Conservation (phyloP, 92 coral and sea anemone species). For the Phymanthus crucifer region DNA sequence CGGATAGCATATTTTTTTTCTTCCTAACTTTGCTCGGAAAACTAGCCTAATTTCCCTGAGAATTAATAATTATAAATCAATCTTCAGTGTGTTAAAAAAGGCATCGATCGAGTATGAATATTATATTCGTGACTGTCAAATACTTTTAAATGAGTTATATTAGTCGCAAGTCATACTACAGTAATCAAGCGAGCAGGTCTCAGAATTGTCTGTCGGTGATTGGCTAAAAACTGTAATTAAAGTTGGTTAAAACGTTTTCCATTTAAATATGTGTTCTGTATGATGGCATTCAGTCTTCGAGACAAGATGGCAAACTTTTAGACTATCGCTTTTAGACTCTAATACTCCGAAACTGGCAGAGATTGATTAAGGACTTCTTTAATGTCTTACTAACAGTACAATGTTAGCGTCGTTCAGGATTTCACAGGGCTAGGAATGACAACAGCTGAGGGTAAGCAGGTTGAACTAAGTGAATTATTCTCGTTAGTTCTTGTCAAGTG, state of each 20-base stretch:
- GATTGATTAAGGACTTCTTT: not conserved
- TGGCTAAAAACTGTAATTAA: not conserved
- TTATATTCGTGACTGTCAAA: not conserved
- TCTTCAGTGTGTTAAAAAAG: no score
- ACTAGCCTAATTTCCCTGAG: not conserved
- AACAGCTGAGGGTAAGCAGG: not conserved
- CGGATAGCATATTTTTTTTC: not conserved
- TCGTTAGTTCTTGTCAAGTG: not conserved
- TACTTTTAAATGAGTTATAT: not conserved
- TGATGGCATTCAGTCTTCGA: not conserved
- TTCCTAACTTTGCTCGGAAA: not conserved
- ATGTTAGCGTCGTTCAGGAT: not conserved
- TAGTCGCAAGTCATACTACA: not conserved
- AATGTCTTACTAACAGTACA: not conserved
- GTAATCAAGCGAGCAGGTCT: not conserved
- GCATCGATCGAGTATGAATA: not conserved
- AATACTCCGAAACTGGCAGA: not conserved
- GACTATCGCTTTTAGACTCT: not conserved
- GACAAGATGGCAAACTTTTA: not conserved
- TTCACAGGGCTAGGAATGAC: not conserved
- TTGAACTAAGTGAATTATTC: not conserved
- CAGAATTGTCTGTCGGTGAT: not conserved
- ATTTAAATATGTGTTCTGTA: not conserved
- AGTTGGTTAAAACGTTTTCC: not conserved
- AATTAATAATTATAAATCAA: no score